phyloP scores from a whole-genome alignment of 1,140 invertebrate species.

The Megalopta genalis region DNA sequence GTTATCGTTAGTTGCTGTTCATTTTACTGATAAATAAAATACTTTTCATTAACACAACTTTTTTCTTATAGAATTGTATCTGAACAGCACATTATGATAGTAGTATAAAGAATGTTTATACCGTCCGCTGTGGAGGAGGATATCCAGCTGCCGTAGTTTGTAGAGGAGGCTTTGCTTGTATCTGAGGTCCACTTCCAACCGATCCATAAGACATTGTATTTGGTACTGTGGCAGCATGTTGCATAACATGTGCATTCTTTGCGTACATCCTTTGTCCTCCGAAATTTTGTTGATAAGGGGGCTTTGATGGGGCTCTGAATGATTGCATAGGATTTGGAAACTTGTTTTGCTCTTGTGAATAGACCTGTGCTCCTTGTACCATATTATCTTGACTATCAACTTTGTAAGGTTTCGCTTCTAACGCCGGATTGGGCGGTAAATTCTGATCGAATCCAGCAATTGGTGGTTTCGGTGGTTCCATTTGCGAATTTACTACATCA shows the following conservation, averaged over 20 bases:
- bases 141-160: neutral
- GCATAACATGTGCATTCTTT: slow-evolving; percentile 5
- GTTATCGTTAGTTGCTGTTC: no score
- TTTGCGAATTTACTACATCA: slow-evolving; percentile 3
- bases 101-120: neutral
- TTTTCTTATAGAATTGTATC: neutral
- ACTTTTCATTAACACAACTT: neutral
- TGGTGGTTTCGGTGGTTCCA: neutral
- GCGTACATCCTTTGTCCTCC: slow-evolving; percentile 20
- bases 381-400: neutral
- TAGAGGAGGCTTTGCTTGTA: neutral
- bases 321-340: neutral
- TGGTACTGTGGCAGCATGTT: slow-evolving; percentile 4
- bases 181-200: neutral
- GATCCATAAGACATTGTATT: slow-evolving; percentile 16
- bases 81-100: no score
- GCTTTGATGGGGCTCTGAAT: neutral
- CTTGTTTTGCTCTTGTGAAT: neutral
- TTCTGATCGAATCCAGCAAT: neutral
- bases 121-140: slow-evolving; percentile 25
- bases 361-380: neutral
- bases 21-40: no score
- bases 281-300: slow-evolving; percentile 6
- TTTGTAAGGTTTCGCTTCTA: slow-evolving; percentile 6
- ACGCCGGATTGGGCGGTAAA: neutral